phyloP scores from a whole-genome alignment of 1,140 invertebrate genomes.

The Thaumetopoea pityocampa region DNA sequence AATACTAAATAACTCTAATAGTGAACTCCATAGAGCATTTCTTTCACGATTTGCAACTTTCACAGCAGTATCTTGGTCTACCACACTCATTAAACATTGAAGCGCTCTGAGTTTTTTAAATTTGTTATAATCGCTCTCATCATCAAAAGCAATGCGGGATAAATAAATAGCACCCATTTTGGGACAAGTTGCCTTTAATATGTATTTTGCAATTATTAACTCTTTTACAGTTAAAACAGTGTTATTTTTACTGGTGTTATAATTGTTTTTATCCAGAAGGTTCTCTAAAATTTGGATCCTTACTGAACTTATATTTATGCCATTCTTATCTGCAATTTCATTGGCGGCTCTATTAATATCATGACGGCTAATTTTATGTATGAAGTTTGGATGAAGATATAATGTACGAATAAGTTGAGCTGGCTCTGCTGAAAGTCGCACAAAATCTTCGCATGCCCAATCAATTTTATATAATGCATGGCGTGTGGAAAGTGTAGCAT shows the following conservation, averaged over 20 bases:
- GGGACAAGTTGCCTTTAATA: slow-evolving; percentile 68
- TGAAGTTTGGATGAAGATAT: slow-evolving; percentile 74
- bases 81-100: slow-evolving; percentile 70
- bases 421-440: slow-evolving; percentile 74
- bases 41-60: slow-evolving; percentile 64
- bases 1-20: slow-evolving; percentile 60
- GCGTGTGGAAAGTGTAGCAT: slow-evolving; percentile 75
- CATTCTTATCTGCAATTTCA: slow-evolving; percentile 76
- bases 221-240: slow-evolving; percentile 49
- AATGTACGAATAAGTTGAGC: slow-evolving; percentile 73
- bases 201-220: slow-evolving; percentile 69
- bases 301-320: slow-evolving; percentile 64
- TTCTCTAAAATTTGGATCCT: slow-evolving; percentile 71
- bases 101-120: slow-evolving; percentile 67
- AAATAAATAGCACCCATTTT: slow-evolving; percentile 73
- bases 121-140: slow-evolving; percentile 65
- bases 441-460: slow-evolving; percentile 74
- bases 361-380: slow-evolving; percentile 67
- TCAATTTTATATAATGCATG: slow-evolving; percentile 76
- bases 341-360: slow-evolving; percentile 76
- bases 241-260: slow-evolving; percentile 33
- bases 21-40: slow-evolving; percentile 52
- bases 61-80: slow-evolving; percentile 60
- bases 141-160: slow-evolving; percentile 68
- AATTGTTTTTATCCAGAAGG: slow-evolving; percentile 50